These are phyloP conservation scores for Drosophila equinoxialis DNA, from an alignment of 1,140 invertebrate genomes.

Conservation along the genomic window DNA sequence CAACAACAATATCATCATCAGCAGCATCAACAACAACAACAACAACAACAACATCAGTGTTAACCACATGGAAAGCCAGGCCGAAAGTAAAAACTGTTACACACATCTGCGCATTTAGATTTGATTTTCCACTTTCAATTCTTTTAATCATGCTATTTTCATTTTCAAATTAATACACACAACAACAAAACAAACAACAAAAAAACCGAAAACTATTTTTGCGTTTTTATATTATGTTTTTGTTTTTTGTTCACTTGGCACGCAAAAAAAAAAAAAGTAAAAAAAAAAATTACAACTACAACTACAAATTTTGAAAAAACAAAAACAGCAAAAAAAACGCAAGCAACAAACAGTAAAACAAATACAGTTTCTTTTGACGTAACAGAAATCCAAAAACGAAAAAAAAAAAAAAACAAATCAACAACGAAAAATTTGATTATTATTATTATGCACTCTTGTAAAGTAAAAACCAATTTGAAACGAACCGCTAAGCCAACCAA, in stretches of 20 bases:
- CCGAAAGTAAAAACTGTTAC: slow-evolving; percentile 76
- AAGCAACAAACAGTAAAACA: slow-evolving; percentile 20
- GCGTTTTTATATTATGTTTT: not conserved
- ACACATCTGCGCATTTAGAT: slow-evolving; percentile 77
- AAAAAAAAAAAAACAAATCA: not conserved
- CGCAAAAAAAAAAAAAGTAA: slow-evolving; percentile 41
- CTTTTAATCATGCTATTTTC: slow-evolving; percentile 32
- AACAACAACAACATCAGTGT: slow-evolving; percentile 18
- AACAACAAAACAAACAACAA: slow-evolving; percentile 20
- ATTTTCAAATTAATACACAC: slow-evolving; percentile 25
- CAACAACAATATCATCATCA: slow-evolving; percentile 27
- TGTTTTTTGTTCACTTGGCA: slow-evolving; percentile 34
- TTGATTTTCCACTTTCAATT: slow-evolving; percentile 71
- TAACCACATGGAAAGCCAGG: slow-evolving; percentile 53
- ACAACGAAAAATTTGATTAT: not conserved
- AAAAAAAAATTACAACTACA: not conserved
- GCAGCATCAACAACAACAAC: slow-evolving; percentile 23
- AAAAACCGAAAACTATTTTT: slow-evolving; percentile 21
- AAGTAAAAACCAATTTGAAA: slow-evolving; percentile 16
- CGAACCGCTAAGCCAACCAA: slow-evolving; percentile 69
- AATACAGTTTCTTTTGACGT: slow-evolving; percentile 13
- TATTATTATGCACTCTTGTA: slow-evolving; percentile 30
- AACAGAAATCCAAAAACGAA: slow-evolving; percentile 1
- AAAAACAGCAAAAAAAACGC: slow-evolving; percentile 20
- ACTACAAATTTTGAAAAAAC: not conserved